Evolutionary conservation across 2,888 invertebrate species (phyloP), one percentile per base, ranked within the genome.

Genomic region (Drosophila helvetica): DNA sequence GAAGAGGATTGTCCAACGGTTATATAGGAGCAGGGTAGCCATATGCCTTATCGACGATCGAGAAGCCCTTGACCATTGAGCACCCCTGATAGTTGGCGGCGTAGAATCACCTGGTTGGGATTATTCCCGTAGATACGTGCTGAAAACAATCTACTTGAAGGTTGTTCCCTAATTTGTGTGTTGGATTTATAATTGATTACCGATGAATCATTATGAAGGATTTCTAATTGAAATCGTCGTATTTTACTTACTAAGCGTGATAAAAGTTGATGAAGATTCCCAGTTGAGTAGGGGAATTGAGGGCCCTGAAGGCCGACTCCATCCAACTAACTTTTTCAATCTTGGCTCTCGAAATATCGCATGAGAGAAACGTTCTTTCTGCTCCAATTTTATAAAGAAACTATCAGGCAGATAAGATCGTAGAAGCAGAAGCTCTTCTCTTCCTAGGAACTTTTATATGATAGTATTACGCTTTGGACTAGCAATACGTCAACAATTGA

Each of bases 91-190:
- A 55, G 9, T 19, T 45, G 51, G 38, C 38, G 38, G 38, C 38
- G 38, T n/a, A 38, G 15, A 38, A 38, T 1, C 38, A 38, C 38
- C 38, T 38, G 38, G 7, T 38, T 10, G 45, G 54, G 59, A 60
- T 60, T 60, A 60, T 9, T 60, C 9, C 38, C 10, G n/a, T 1
- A 27, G 17, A 54, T 30, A 19, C 43, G 30, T 9, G 43, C 38
- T 38, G 7, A n/a, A 53, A 60, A 56, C 55, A 56, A 22, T n/a
- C 17, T 45, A 60, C 59, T 60, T 27, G 2, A 53, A 22, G 27
- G 9, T 6, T 5, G n/a, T 6, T 19, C 15, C 5, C 3, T 30
- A 38, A 38, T 38, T 38, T 38, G 15, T 38, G n/a, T 38, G n/a
- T 22, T 22, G n/a, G 38, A 38, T 7, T n/a, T n/a, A n/a, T n/a